These are phyloP conservation scores for Leptoteleia sp. DNA, from an alignment of 1,140 invertebrate genomes.

Conservation along the genomic window DNA sequence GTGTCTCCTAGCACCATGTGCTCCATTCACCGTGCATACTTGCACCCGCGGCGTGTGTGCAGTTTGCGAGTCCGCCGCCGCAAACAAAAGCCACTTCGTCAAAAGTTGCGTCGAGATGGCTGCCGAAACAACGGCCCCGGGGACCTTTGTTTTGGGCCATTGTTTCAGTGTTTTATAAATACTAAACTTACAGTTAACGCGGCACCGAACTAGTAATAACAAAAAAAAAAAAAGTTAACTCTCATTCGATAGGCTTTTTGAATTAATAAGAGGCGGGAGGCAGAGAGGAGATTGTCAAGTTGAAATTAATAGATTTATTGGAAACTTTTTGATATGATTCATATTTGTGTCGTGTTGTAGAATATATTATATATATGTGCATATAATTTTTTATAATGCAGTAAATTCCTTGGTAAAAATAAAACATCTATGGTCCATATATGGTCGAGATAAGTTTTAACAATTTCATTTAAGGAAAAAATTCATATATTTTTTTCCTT, in stretches of 20 bases:
- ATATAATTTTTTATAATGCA: too few species aligned
- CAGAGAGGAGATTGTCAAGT: too few species aligned
- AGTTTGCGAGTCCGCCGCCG: slow-evolving; percentile 34
- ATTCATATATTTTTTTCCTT: too few species aligned
- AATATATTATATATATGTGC: too few species aligned
- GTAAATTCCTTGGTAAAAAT: too few species aligned
- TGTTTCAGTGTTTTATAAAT: slow-evolving; percentile 40
- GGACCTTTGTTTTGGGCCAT: slow-evolving; percentile 10
- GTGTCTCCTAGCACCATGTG: slow-evolving; percentile 74
- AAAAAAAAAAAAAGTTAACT: background rate
- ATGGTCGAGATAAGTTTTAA: too few species aligned
- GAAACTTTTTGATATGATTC: too few species aligned
- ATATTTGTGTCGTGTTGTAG: too few species aligned
- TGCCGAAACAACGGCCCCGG: slow-evolving; percentile 24
- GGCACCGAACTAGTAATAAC: background rate
- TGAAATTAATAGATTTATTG: too few species aligned
- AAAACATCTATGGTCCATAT: too few species aligned
- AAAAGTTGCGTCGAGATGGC: slow-evolving; percentile 19
- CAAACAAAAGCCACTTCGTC: slow-evolving; percentile 57
- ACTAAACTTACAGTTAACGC: slow-evolving; percentile 9
- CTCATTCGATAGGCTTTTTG: background rate
- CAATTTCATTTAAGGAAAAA: too few species aligned
- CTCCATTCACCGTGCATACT: slow-evolving; percentile 61
- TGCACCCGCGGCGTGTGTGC: slow-evolving; percentile 47
- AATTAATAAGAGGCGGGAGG: too few species aligned